A percentile compares a stretch with the other conserved stretches of the same genome.
Conservation (phyloP, 2,888 invertebrate species). For the Neria commutata region DNA sequence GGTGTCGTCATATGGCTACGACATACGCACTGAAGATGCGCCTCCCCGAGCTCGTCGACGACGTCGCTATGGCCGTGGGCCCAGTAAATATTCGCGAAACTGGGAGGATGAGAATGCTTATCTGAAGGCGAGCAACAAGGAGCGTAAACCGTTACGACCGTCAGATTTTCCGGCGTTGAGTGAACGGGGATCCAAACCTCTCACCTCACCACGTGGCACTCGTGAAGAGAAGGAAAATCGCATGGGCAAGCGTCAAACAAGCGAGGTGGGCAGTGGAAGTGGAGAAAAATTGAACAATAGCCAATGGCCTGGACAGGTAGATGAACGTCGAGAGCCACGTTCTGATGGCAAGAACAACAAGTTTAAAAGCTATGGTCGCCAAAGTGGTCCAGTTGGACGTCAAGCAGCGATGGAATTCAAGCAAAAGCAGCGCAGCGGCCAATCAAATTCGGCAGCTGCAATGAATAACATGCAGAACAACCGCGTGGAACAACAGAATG, state of each 20-base stretch:
- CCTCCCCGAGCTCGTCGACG: constrained; percentile 87
- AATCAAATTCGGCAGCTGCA: constrained; percentile 33
- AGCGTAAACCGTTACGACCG: constrained; percentile 62
- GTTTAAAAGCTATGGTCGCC: constrained; percentile 34
- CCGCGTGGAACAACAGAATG: constrained; percentile 24
- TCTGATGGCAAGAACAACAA: constrained; percentile 35
- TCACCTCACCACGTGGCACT: constrained; percentile 38
- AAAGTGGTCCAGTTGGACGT: constrained; percentile 28
- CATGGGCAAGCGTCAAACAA: constrained; percentile 41
- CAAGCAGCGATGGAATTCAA: constrained; percentile 59
- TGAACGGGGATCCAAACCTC: constrained; percentile 39
- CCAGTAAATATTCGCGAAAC: constrained; percentile 88
- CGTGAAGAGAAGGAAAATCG: constrained; percentile 60
- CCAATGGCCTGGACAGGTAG: background rate
- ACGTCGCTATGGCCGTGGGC: constrained; percentile 87
- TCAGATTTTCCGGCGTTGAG: constrained; percentile 67
- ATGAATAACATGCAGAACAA: constrained; percentile 27
- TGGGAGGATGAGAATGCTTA: constrained; percentile 95
- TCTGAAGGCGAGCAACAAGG: constrained; percentile 64
- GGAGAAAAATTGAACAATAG: constrained; percentile 5
- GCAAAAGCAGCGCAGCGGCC: constrained; percentile 41
- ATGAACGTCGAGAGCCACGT: constrained; percentile 22
- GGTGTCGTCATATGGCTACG: constrained; percentile 67
- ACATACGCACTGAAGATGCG: constrained; percentile 90
- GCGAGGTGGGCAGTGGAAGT: constrained; percentile 15